Conservation (phyloP, 2,113 vertebrate species). For the Nerophis lumbriciformis region DNA sequence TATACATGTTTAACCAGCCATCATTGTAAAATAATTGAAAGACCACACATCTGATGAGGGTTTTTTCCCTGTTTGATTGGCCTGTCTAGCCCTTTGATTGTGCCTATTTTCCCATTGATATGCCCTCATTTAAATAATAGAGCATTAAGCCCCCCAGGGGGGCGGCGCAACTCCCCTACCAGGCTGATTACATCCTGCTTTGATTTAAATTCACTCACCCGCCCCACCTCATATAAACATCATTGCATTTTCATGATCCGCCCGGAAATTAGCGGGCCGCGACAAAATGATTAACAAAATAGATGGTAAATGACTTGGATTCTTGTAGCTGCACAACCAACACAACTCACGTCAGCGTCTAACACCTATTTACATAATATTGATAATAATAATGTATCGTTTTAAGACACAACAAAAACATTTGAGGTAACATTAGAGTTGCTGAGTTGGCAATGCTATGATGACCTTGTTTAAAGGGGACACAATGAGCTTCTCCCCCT, state of each 20-base stretch:
- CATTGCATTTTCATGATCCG: conserved; percentile 28
- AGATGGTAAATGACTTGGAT: conserved; percentile 55
- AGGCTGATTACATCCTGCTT: conserved; percentile 62
- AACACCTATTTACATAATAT: conserved; percentile 12
- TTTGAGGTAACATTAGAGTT: conserved; percentile 6
- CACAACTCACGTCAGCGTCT: conserved; percentile 14
- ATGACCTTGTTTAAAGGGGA: no score
- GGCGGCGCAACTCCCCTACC: conserved; percentile 41
- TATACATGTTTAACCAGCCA: not conserved
- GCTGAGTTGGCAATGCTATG: no score
- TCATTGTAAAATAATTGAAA: not conserved
- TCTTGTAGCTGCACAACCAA: conserved; percentile 29
- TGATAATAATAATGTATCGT: not conserved
- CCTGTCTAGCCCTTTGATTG: conserved; percentile 15
- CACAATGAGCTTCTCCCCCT: no score
- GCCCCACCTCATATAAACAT: conserved; percentile 46
- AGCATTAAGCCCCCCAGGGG: conserved; percentile 45
- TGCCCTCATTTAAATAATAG: conserved; percentile 47
- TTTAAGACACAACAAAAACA: not conserved
- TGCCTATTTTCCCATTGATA: conserved; percentile 46
- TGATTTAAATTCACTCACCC: conserved; percentile 64
- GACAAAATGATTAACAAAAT: conserved; percentile 57
- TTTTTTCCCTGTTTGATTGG: conserved; percentile 10
- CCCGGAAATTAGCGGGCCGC: conserved; percentile 50
- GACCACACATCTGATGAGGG: not conserved